Conservation (phyloP, 1,140 invertebrate genomes). For the Diprion similis region DNA sequence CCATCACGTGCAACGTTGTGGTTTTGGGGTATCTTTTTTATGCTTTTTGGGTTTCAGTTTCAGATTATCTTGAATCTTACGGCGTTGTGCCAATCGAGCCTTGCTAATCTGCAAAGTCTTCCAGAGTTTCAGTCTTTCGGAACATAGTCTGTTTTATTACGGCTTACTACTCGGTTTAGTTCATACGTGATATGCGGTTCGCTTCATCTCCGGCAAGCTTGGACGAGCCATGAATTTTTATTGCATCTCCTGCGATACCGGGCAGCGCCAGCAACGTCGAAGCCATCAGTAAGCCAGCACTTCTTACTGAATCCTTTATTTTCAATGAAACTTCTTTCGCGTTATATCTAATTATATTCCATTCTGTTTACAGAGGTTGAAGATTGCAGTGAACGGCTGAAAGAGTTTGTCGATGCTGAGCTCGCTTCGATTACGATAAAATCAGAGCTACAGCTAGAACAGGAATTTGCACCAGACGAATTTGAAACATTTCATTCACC, state of each 20-base stretch:
- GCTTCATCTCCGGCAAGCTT: not conserved
- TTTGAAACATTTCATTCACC: not conserved
- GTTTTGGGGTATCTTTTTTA: too few species aligned
- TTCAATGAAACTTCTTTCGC: not conserved
- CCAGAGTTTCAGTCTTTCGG: too few species aligned
- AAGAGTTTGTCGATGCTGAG: not conserved
- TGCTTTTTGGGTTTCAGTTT: too few species aligned
- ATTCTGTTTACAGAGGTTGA: slow-evolving; percentile 3
- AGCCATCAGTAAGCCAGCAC: not conserved
- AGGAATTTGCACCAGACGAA: not conserved
- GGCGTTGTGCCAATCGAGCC: too few species aligned
- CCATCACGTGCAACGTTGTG: too few species aligned
- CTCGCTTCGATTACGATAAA: not conserved
- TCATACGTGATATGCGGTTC: not conserved
- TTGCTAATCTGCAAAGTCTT: too few species aligned
- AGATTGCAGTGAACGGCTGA: not conserved
- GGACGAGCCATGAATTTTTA: too few species aligned
- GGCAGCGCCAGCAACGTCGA: not conserved
- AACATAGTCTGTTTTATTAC: too few species aligned
- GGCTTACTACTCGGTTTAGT: too few species aligned
- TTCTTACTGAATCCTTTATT: not conserved
- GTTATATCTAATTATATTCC: slow-evolving; percentile 1
- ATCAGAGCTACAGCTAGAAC: not conserved
- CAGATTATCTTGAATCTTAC: too few species aligned
- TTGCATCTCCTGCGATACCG: not conserved